Evolutionary conservation across 2,797 vertebrate species (phyloP), one percentile per base, ranked within the genome.

Genomic region (Mareca strepera): DNA sequence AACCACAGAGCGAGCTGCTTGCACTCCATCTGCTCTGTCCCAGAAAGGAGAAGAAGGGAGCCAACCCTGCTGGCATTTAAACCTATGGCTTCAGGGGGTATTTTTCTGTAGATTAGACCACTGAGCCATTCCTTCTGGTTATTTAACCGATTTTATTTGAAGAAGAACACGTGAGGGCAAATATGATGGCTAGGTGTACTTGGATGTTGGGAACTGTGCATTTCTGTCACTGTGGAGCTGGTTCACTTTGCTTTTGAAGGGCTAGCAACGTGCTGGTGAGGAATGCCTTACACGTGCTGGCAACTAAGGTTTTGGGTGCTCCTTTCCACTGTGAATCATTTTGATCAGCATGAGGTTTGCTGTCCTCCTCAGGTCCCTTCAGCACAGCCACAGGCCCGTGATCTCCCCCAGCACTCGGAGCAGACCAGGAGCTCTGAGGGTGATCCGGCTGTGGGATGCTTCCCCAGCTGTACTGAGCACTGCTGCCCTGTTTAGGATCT

Each of bases 121-220:
- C 74, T 93, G 85, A 94, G 60, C 88, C 58, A 15, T 93, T 86
- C n/a, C 29, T 86, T 53, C 72, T 90, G 90, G 70, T 68, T 88
- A 9, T 85, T 93, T 90, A 93, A 86, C 93, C 76, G 92, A 9
- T 73, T 92, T 59, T 72, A 72, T 90, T 92, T 72, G 18, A 56
- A 91, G 80, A 79, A 84, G 81, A 64, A 80, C 82, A 7, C 0
- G 2, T 55, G 79, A 93, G 91, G 29, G 59, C 92, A 96, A 96
- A 95, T 96, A 94, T 93, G 96, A 94, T 96, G 95, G 87, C 91
- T 96, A 91, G 50, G 29, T 41, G 79, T 83, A 75, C 82, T 92
- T 73, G 66, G 86, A 95, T 85, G 85, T 26, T 95, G 75, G 69
- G 82, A 52, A 75, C 78, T 77, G 82, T 90, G 55, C 88, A 72